Evolutionary conservation across 2,113 vertebrate species (phyloP).

Genomic region (Anser cygnoides): DNA sequence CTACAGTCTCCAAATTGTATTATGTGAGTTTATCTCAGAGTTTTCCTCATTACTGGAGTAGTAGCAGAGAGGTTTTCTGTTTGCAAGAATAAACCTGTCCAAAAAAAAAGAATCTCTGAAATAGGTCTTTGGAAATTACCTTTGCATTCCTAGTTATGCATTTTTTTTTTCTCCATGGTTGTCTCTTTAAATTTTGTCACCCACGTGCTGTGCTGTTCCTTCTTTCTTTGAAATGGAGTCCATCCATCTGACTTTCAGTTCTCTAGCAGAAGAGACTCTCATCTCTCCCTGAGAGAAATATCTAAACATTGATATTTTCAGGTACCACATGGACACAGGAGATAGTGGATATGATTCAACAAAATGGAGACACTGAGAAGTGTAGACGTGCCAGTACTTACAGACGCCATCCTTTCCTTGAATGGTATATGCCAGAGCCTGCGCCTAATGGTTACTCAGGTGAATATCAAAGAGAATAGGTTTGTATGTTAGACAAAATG

Average conservation of each 20-base stretch:
- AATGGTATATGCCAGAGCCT: constrained; percentile 33
- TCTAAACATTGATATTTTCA: constrained; percentile 36
- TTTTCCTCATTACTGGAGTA: neutral
- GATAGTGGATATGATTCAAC: constrained; percentile 79
- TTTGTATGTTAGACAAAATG: neutral
- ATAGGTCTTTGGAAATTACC: neutral
- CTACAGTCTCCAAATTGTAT: neutral
- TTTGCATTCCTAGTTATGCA: neutral
- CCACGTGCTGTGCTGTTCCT: neutral
- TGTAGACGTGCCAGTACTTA: constrained; percentile 65
- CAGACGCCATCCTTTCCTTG: constrained; percentile 74
- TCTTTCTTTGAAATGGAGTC: neutral
- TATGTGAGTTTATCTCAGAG: neutral
- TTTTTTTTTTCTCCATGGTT: neutral
- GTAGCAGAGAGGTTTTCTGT: neutral
- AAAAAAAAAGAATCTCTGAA: neutral
- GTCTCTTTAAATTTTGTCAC: neutral
- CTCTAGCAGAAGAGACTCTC: neutral
- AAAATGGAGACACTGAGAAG: constrained; percentile 66
- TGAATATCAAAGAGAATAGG: neutral
- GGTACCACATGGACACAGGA: constrained; percentile 80
- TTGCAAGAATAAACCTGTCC: neutral
- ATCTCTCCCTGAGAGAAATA: neutral
- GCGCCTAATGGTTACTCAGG: neutral
- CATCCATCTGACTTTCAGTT: neutral